Evolutionary conservation across 2,113 vertebrate genomes (phyloP).

Genomic region (Asarcornis scutulata): DNA sequence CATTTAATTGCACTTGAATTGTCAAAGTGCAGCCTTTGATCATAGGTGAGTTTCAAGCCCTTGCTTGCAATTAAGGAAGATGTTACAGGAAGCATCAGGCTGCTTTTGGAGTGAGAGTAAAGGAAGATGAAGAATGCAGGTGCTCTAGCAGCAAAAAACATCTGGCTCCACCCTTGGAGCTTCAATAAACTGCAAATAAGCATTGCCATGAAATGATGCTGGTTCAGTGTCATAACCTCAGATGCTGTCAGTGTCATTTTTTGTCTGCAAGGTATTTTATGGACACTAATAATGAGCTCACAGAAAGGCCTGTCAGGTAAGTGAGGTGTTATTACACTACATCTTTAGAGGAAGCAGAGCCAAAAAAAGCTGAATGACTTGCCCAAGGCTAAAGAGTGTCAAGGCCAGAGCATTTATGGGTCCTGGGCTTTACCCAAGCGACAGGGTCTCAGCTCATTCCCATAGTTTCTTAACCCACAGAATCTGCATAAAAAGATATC

Average conservation of each 20-base stretch:
- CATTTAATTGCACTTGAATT: slow-evolving; percentile 39
- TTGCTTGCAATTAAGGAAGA: slow-evolving; percentile 25
- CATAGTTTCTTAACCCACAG: background rate
- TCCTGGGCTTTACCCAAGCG: background rate
- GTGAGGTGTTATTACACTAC: background rate
- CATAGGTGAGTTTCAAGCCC: background rate
- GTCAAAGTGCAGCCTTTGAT: slow-evolving; percentile 49
- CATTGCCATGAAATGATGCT: background rate
- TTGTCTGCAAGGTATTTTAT: background rate
- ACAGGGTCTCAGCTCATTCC: background rate
- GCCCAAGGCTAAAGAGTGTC: background rate
- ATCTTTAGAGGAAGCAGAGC: background rate
- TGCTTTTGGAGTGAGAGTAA: background rate
- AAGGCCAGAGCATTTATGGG: background rate
- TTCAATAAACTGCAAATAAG: background rate
- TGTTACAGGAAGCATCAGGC: background rate
- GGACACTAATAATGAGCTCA: background rate
- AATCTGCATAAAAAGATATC: background rate
- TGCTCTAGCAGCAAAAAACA: background rate
- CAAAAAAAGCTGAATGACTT: background rate
- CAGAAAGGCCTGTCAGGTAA: background rate
- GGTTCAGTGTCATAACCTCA: background rate
- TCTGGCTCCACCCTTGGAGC: background rate
- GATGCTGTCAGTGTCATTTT: background rate
- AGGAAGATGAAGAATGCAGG: background rate